A percentile compares a stretch with the other conserved stretches of the same genome.
Evolutionary conservation across 2,797 vertebrate genomes (phyloP).

Genomic region (Heterohyrax brucei): DNA sequence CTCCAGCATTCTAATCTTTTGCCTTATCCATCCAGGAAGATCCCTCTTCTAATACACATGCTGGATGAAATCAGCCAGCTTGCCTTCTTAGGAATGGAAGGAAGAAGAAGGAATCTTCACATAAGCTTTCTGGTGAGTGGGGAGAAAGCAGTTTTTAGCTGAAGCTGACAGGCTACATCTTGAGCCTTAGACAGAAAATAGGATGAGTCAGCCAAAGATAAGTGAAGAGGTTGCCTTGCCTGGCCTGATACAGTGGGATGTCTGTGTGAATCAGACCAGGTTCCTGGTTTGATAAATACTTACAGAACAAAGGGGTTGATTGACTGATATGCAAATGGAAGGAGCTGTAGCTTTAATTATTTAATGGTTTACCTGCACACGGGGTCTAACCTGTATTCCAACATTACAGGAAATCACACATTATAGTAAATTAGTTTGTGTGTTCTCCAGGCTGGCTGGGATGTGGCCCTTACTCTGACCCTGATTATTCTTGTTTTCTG

Average conservation of each 20-base stretch:
- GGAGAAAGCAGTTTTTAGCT: conserved; percentile 59
- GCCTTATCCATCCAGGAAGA: background rate
- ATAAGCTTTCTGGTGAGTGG: background rate
- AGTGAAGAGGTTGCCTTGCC: conserved; percentile 2
- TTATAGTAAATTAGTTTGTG: background rate
- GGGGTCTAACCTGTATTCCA: background rate
- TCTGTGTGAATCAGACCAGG: background rate
- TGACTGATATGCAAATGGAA: background rate
- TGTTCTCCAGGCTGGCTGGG: background rate
- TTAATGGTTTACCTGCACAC: background rate
- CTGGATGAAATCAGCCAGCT: background rate
- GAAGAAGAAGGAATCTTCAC: background rate
- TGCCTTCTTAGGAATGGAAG: conserved; percentile 5
- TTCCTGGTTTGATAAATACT: conserved; percentile 47
- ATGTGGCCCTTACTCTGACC: background rate
- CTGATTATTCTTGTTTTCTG: conserved; percentile 47
- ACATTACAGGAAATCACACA: background rate
- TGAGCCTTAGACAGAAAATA: conserved; percentile 46
- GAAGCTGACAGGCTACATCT: conserved; percentile 21
- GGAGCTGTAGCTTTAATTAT: conserved; percentile 20
- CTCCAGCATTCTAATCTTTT: background rate
- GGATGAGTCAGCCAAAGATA: conserved; percentile 55
- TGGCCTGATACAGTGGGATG: background rate
- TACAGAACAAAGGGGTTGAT: conserved; percentile 6
- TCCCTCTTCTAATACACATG: background rate